Base-by-base conservation (phyloP, 2,888 invertebrate species). In the Zhuqinia jingwanae region DNA sequence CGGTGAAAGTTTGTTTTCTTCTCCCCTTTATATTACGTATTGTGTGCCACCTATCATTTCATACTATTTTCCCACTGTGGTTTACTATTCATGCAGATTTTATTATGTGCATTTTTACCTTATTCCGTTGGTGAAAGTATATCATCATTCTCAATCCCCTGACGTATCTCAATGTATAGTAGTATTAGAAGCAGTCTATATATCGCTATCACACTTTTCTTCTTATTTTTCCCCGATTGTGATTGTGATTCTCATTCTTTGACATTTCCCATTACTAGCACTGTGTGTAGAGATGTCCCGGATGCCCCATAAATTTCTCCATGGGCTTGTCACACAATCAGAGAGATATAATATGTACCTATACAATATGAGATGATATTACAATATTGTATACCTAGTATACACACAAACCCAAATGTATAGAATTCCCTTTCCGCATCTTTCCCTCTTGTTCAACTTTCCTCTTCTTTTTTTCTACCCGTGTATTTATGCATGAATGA, bases 251-350 rank as follows among this genome's bases (percentile, higher is more conserved):
- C 56, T 56, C 25, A n/a, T 50, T 73, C 47, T 56, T 36, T 78
- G 77, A 78, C 77, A 78, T 78, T 50, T 50, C 70, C 70, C 70
- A 73, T 73, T 73, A 65, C 65, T 79, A 15, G 25, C 58, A 36
- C 65, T 50, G 79, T n/a, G n/a, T n/a, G n/a, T n/a, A n/a, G 11
- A 53, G 11, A 42, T 20, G 45, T 83, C 82, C 76, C 75, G 60
- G 22, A 75, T 63, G 82, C 63, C 76, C 56, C 76, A 83, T 83
- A 83, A 83, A 83, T 83, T 76, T 83, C 63, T 75, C 47, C 42
- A 30, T 58, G 30, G 53, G 20, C 75, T 63, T 83, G 82, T 83
- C 82, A 83, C 22, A 73, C 47, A n/a, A n/a, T n/a, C 45, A 73
- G 50, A 15, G 25, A 50, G 22, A 10, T 8, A 73, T 8, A n/a